These are phyloP conservation scores for Larimichthys polyactis DNA, from an alignment of 2,113 vertebrate species.

Conservation along the genomic window DNA sequence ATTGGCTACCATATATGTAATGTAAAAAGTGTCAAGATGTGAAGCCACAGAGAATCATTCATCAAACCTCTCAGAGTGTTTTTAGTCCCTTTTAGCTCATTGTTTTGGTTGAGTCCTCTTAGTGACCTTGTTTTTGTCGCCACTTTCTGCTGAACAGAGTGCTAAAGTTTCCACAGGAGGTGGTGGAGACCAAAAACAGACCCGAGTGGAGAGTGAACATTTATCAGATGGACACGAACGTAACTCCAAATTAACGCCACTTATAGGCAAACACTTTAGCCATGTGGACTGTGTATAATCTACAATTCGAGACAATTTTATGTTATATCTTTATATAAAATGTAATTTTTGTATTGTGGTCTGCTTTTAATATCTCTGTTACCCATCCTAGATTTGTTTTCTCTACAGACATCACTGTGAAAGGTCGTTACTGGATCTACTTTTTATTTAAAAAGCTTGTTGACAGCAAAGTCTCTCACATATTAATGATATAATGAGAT, in stretches of 20 bases:
- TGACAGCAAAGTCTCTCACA: too few species aligned
- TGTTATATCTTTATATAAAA: too few species aligned
- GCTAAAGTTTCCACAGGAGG: background rate
- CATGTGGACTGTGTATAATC: too few species aligned
- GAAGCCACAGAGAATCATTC: background rate
- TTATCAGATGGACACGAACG: background rate
- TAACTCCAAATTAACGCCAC: too few species aligned
- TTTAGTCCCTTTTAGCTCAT: background rate
- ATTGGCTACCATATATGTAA: background rate
- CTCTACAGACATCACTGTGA: too few species aligned
- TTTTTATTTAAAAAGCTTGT: too few species aligned
- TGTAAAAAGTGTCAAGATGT: background rate
- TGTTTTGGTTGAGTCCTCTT: background rate
- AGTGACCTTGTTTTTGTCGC: background rate
- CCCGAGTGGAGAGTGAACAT: background rate
- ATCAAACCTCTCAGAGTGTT: background rate
- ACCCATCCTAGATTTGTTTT: too few species aligned
- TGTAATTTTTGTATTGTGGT: too few species aligned
- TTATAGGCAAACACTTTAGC: too few species aligned
- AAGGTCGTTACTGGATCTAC: background rate
- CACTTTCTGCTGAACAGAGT: background rate
- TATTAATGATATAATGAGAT: too few species aligned
- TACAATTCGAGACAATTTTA: too few species aligned
- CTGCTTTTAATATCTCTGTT: too few species aligned
- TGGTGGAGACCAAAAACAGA: background rate